Evolutionary conservation across 2,797 vertebrate genomes (phyloP).

Genomic region (Rhinophrynus dorsalis): DNA sequence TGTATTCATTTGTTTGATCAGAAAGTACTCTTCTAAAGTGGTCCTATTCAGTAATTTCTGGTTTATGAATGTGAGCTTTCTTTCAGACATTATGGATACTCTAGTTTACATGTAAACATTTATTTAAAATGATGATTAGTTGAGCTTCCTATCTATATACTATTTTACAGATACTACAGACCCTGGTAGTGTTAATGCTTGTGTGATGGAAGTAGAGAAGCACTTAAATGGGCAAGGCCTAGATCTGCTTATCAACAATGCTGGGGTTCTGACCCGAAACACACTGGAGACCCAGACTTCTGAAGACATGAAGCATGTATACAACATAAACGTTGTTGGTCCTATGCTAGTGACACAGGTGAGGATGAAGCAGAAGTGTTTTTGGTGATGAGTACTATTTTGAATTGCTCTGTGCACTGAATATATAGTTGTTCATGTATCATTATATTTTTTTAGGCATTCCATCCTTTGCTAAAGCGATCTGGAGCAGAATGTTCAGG

Average conservation of each 20-base stretch:
- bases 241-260: constrained; percentile 54
- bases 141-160: background rate
- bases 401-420: background rate
- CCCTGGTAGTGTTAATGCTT: constrained; percentile 16
- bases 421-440: background rate
- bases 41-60: too few relatives aligned
- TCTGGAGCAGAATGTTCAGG: background rate
- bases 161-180: constrained; percentile 34
- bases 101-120: too few relatives aligned
- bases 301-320: background rate
- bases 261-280: rapidly evolving
- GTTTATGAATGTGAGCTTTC: too few relatives aligned
- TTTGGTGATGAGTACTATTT: background rate
- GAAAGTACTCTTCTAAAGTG: too few relatives aligned
- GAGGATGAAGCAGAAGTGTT: background rate
- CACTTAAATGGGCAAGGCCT: constrained; percentile 34
- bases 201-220: constrained; percentile 24
- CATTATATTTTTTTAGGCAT: constrained; percentile 13
- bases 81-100: too few relatives aligned
- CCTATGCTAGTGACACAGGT: constrained; percentile 54
- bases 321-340: constrained; percentile 40
- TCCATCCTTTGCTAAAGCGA: constrained; percentile 17
- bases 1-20: too few relatives aligned
- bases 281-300: rapidly evolving
- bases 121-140: background rate